These are phyloP conservation scores for Rhodeus uyekii DNA, from an alignment of 2,797 vertebrate genomes.

Conservation along the genomic window DNA sequence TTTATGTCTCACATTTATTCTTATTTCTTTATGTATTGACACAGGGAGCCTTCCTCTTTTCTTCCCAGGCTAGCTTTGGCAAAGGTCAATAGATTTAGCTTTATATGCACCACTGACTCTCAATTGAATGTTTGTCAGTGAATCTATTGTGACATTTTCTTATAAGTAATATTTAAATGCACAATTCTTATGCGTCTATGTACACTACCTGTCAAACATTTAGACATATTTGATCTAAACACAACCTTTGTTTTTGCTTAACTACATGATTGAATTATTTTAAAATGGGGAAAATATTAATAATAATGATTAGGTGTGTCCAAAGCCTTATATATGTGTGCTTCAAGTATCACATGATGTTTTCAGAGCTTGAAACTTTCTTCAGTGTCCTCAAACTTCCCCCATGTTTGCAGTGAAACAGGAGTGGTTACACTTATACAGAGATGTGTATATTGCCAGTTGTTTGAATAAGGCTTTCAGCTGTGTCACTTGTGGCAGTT, in stretches of 20 bases:
- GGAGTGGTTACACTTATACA: background rate
- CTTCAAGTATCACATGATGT: constrained; percentile 1
- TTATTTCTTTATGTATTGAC: constrained; percentile 1
- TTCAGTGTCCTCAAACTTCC: background rate
- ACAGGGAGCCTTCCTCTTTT: constrained; percentile 1
- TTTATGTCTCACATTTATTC: background rate
- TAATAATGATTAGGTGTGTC: background rate
- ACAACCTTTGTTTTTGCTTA: too few relatives aligned
- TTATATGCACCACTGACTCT: background rate
- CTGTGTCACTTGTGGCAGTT: constrained; percentile 57
- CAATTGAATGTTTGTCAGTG: background rate
- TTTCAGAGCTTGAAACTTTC: background rate
- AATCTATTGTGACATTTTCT: constrained; percentile 20
- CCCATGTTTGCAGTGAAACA: background rate
- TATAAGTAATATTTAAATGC: background rate
- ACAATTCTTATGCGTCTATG: background rate
- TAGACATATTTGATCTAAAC: background rate
- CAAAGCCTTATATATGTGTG: background rate
- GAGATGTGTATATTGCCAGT: constrained; percentile 7
- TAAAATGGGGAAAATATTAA: background rate
- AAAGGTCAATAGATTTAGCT: constrained; percentile 26
- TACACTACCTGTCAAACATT: background rate
- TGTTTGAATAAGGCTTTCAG: constrained; percentile 15
- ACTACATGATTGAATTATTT: too few relatives aligned
- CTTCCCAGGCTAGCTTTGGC: constrained; percentile 8